Evolutionary conservation across 2,888 invertebrate genomes (phyloP), one percentile per base, ranked within the genome.

Genomic region (Magallana nippona): DNA sequence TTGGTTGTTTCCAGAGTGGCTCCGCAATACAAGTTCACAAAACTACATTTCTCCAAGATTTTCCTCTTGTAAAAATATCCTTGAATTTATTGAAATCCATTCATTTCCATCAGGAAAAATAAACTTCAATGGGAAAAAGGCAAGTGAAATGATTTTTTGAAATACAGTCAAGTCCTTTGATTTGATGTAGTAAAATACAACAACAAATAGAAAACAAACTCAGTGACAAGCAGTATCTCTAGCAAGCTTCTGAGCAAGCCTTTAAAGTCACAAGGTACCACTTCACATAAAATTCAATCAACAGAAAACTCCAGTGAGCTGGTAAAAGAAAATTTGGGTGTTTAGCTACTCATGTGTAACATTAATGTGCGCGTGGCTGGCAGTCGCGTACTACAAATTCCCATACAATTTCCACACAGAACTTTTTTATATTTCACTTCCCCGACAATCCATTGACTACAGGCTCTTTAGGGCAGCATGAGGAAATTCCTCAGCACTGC

Each of bases 331-430:
- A 71, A 71, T 27, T 15, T 71, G 11, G 27, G 71, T 71, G 71
- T 71, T 71, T 71, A 71, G 71, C 71, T 71, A 71, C 71, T 71
- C 71, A 71, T 71, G 71, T 71, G 71, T 71, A 71, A 71, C 22
- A 71, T 71, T 71, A 32, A 71, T 71, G 71, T 71, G 71, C 71
- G 71, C 71, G 71, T 71, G 71, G 27, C 71, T 71, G 71, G 71
- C 27, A 71, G 19, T 71, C 5, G 71, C 15, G 71, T 71, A 71
- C 71, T 71, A 71, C 27, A 71, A 71, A 71, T 71, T 71, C 71
- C 71, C 27, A 71, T 71, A 71, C 71, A 27, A 71, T 71, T 71
- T 32, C 27, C 32, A 60, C 17, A 60, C 17, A 44, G 44, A 44
- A 44, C 44, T 44, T 44, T 44, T 44, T 60, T 8, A n/a, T 60